Percentiles rank a stretch among this genome's conserved stretches.
These are phyloP conservation scores for Chironomus riparius DNA, from an alignment of 2,888 invertebrate genomes.

Conservation along the genomic window DNA sequence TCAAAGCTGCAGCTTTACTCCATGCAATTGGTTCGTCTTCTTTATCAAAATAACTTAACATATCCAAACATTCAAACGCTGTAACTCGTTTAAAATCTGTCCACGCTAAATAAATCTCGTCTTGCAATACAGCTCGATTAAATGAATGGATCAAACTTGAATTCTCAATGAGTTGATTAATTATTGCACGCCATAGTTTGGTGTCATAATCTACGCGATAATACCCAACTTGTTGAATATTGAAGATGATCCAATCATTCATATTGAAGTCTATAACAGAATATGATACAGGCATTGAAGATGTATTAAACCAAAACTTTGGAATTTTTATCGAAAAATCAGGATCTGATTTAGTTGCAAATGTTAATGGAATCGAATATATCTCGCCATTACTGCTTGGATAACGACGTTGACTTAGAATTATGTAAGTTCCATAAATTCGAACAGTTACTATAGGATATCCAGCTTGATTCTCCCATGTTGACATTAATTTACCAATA, in stretches of 20 bases:
- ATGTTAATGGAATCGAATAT: slow-evolving; percentile 51
- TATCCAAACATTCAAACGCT: background rate
- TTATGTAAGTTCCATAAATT: slow-evolving; percentile 29
- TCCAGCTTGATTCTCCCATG: slow-evolving; percentile 16
- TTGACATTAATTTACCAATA: background rate
- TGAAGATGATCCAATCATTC: slow-evolving; percentile 52
- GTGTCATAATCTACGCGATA: slow-evolving; percentile 58
- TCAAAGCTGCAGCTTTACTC: background rate
- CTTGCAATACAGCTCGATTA: background rate
- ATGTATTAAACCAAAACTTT: slow-evolving; percentile 44
- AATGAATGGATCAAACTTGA: slow-evolving; percentile 32
- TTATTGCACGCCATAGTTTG: slow-evolving; percentile 51
- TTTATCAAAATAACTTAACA: background rate
- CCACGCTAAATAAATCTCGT: background rate
- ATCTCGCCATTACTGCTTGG: slow-evolving; percentile 32
- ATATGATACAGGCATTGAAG: background rate
- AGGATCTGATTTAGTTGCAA: slow-evolving; percentile 37
- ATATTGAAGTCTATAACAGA: slow-evolving; percentile 32
- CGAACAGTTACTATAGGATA: background rate
- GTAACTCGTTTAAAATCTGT: background rate
- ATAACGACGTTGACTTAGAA: background rate
- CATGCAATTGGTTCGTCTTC: background rate
- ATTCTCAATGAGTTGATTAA: slow-evolving; percentile 41
- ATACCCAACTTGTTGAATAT: slow-evolving; percentile 55
- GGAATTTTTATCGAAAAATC: slow-evolving; percentile 46